phyloP scores from a whole-genome alignment of 2,888 invertebrate species.

The Rhopalosiphum nymphaeae region DNA sequence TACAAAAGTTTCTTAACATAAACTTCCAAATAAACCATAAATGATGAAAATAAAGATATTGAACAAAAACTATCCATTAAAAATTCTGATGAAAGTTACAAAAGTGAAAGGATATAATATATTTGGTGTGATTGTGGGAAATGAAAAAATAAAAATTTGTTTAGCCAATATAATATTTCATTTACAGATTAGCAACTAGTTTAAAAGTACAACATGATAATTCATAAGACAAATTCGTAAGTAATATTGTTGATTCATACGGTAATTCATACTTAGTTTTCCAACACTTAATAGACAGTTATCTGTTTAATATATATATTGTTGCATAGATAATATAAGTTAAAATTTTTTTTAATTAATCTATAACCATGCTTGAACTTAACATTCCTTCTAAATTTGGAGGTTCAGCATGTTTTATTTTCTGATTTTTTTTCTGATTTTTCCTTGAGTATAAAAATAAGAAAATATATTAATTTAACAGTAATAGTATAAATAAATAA shows the following conservation, averaged over 20 bases:
- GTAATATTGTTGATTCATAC: neutral
- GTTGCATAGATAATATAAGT: neutral
- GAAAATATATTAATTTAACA: neutral
- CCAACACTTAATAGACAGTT: neutral
- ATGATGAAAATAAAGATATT: neutral
- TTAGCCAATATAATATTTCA: neutral
- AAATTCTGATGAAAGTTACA: neutral
- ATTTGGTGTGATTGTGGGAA: neutral
- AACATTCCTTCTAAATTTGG: constrained; percentile 22
- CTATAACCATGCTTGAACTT: constrained; percentile 42
- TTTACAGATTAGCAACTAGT: neutral
- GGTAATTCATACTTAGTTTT: neutral
- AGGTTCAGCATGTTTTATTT: neutral
- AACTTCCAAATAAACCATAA: neutral
- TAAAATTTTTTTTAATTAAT: constrained; percentile 31
- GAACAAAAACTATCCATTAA: neutral
- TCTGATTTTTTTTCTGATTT: constrained; percentile 23
- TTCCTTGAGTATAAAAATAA: constrained; percentile 29
- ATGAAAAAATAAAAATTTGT: neutral
- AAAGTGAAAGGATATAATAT: neutral
- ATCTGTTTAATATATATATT: neutral
- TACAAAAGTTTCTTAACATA: neutral
- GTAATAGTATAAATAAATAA: neutral
- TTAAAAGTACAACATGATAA: neutral
- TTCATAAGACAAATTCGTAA: neutral